These are phyloP conservation scores for Dynastes maya DNA, from an alignment of 2,888 invertebrate genomes.

Conservation along the genomic window DNA sequence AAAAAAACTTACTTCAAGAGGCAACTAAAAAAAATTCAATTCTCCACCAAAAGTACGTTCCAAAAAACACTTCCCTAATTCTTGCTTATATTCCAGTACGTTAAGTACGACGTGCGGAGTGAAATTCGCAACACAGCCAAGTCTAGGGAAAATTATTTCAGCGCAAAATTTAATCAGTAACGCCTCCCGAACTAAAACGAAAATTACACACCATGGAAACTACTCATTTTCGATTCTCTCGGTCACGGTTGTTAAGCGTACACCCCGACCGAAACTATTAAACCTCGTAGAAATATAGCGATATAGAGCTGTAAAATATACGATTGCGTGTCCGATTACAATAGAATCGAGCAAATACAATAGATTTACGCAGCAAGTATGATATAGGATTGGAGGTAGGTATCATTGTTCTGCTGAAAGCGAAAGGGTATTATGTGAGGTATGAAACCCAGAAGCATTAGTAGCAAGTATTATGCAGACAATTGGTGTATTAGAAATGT, in stretches of 20 bases:
- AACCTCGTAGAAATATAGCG: neutral
- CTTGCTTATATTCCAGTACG: constrained; percentile 7
- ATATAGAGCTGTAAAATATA: constrained; percentile 1
- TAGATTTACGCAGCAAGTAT: neutral
- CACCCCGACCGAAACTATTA: constrained; percentile 29
- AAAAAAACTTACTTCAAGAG: neutral
- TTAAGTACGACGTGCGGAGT: neutral
- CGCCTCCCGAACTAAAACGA: constrained; percentile 6
- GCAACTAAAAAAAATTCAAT: neutral
- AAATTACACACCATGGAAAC: constrained; percentile 29
- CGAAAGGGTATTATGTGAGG: neutral
- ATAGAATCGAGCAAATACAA: neutral
- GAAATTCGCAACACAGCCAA: neutral
- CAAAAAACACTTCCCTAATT: constrained; percentile 19
- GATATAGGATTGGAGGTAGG: too few species aligned
- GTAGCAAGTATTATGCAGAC: neutral
- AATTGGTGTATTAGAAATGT: constrained; percentile 14
- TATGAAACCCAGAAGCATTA: constrained; percentile 5
- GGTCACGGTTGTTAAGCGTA: constrained; percentile 20
- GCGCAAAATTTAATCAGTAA: constrained; percentile 36
- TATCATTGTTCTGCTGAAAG: neutral
- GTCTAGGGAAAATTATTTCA: constrained; percentile 19
- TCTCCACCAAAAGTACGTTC: neutral
- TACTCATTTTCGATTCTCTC: constrained; percentile 26
- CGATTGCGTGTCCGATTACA: constrained; percentile 6